These are phyloP conservation scores for Lithophane semibrunnea DNA, from an alignment of 2,888 invertebrate genomes.

Conservation along the genomic window DNA sequence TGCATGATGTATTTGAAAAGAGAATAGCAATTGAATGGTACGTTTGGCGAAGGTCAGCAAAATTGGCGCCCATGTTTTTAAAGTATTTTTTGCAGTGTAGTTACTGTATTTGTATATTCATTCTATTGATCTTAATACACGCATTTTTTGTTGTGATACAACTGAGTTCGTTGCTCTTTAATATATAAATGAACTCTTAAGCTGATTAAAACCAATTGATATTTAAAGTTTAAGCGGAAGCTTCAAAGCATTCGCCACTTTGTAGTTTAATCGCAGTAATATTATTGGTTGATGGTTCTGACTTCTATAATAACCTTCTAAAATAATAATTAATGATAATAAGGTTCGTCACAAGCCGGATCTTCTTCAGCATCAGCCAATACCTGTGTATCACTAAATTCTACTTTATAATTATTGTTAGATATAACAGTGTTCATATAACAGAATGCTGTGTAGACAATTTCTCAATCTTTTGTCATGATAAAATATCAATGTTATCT, in stretches of 20 bases:
- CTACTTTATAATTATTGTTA: background rate
- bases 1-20: background rate
- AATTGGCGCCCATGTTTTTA: background rate
- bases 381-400: background rate
- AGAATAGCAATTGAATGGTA: background rate
- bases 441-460: background rate
- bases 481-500: background rate
- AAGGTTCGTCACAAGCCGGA: background rate
- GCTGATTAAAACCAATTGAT: background rate
- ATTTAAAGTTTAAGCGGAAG: background rate
- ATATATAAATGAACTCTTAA: slow-evolving; percentile 6
- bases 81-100: background rate
- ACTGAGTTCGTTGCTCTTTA: slow-evolving; percentile 36
- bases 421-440: background rate
- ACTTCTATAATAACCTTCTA: background rate
- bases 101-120: slow-evolving; percentile 19
- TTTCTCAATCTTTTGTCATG: background rate
- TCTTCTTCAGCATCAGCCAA: background rate
- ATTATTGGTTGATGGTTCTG: background rate
- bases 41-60: background rate
- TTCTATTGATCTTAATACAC: slow-evolving; percentile 16
- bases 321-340: background rate
- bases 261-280: background rate
- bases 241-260: background rate
- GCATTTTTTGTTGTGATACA: slow-evolving; percentile 29